These are phyloP conservation scores for Hirtodrosophila confusa DNA, from an alignment of 2,888 invertebrate genomes.

Conservation along the genomic window DNA sequence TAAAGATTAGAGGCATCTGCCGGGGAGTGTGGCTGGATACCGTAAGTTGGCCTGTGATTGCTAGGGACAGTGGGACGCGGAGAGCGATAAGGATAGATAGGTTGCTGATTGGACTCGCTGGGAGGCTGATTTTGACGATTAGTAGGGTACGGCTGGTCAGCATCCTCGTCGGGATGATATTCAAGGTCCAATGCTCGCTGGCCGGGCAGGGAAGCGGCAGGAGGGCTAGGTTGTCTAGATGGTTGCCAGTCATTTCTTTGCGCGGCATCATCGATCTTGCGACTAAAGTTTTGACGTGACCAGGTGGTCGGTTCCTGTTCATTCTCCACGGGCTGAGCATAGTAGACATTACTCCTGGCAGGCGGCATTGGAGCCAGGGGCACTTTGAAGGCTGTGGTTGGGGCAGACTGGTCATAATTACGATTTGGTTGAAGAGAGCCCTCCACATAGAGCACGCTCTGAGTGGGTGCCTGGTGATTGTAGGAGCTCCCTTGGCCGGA, in stretches of 20 bases:
- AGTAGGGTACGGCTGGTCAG: neutral
- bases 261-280: constrained; percentile 41
- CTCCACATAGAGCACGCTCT: constrained; percentile 71
- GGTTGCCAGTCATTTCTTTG: constrained; percentile 40
- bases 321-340: constrained; percentile 75
- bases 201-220: constrained; percentile 30
- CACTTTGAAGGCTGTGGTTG: constrained; percentile 54
- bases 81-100: constrained; percentile 23
- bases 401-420: constrained; percentile 70
- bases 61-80: neutral
- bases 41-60: constrained; percentile 12
- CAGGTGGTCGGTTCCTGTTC: constrained; percentile 37
- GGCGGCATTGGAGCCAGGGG: constrained; percentile 76
- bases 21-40: neutral
- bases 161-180: constrained; percentile 20
- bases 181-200: constrained; percentile 43
- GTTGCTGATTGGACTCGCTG: neutral
- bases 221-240: constrained; percentile 5
- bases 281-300: constrained; percentile 63
- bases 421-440: constrained; percentile 80
- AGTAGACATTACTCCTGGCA: constrained; percentile 60
- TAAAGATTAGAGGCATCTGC: constrained; percentile 46
- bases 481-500: constrained; percentile 63
- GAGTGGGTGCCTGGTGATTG: constrained; percentile 58
- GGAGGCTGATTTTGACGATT: constrained; percentile 12